These are phyloP conservation scores for Elgonia sp. DNA, from an alignment of 2,888 invertebrate genomes.

Conservation along the genomic window DNA sequence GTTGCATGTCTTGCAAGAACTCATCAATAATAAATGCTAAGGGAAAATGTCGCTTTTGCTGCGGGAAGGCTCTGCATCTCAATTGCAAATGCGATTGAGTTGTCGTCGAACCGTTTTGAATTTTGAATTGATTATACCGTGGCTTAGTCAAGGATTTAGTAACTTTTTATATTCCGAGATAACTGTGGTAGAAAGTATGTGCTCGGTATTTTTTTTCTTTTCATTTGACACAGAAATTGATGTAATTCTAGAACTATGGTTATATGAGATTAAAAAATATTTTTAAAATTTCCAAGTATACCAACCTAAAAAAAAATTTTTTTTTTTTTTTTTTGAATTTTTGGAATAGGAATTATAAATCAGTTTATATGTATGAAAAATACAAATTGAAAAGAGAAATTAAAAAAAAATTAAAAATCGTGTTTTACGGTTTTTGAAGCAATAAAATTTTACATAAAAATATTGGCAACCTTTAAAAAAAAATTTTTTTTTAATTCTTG, in stretches of 20 bases:
- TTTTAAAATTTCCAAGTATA: too few species aligned
- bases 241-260: too few species aligned
- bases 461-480: too few species aligned
- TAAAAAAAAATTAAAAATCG: background rate
- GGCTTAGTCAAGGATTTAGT: constrained; percentile 36
- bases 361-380: too few species aligned
- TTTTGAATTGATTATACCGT: constrained; percentile 49
- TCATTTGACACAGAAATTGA: background rate
- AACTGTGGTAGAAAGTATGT: too few species aligned
- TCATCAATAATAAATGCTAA: constrained; percentile 63
- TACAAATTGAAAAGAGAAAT: background rate
- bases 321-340: background rate
- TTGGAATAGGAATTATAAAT: background rate
- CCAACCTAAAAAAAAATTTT: background rate
- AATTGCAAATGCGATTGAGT: constrained; percentile 65
- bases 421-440: constrained; percentile 30
- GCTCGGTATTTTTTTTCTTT: background rate
- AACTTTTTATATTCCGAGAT: background rate
- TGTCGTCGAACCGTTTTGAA: constrained; percentile 43
- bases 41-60: constrained; percentile 51
- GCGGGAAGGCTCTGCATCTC: constrained; percentile 46
- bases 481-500: background rate
- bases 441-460: background rate
- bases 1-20: constrained; percentile 65
- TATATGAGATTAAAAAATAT: too few species aligned